Evolutionary conservation across 1,140 invertebrate genomes (phyloP), one percentile per base, ranked within the genome.

Genomic region (Drosophila repletoides): DNA sequence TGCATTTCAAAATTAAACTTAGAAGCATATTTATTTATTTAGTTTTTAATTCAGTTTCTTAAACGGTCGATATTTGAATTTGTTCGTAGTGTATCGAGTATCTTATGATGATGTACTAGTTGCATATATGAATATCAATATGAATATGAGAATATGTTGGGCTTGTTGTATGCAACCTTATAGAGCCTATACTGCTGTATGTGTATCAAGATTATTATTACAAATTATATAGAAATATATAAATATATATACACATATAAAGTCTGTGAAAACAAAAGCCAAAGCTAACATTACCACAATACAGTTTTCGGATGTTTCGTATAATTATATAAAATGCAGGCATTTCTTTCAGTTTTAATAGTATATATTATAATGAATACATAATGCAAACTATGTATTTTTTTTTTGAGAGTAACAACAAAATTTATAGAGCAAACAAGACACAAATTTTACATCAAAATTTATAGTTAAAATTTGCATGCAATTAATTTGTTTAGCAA

Each of bases 391-490:
- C 26, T 59, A 29, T 59, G 34, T 66, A 66, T 49, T 59, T 65
- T 49, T 59, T 65, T 66, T 51, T 66, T 60, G 63, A 51, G 36
- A 60, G 49, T 43, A 66, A 60, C 34, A 60, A 49, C 41, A 19
- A 60, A 60, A 60, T 66, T 66, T 66, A 60, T 60, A 60, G 60
- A 66, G 49, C 0, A 15, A 59, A 40, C 24, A 56, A 43, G n/a
- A 53, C 48, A 63, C 59, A 45, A 53, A 63, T 63, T 63, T 63
- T 63, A 63, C 48, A 63, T 63, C 38, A 41, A 63, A 63, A 63
- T 63, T 63, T 43, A 63, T 63, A 63, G 59, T 63, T 45, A 53
- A 48, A 36, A 49, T 26, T 9, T 14, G 29, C 45, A 40, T 41
- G 46, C 12, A 45, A 43, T 52, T 41, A 36, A 61, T 61, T 60